Evolutionary conservation across 2,888 invertebrate genomes (phyloP).

Genomic region (Encarsia formosa): DNA sequence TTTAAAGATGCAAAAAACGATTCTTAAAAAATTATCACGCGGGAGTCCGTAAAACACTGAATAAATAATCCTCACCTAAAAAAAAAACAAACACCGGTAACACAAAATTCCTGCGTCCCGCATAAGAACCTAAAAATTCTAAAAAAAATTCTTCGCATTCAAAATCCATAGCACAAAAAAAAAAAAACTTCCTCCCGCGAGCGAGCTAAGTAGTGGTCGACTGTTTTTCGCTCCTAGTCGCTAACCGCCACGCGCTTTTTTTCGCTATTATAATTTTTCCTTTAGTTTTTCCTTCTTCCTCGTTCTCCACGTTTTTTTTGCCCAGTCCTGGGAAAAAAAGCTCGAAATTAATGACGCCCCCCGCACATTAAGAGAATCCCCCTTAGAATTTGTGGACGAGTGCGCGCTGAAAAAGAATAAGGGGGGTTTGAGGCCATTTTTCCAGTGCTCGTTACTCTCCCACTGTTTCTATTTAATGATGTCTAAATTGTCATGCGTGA

Average conservation of each 20-base stretch:
- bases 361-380: slow-evolving; percentile 30
- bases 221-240: slow-evolving; percentile 1
- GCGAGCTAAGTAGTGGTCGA: slow-evolving; percentile 8
- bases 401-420: neutral
- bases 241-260: slow-evolving; percentile 13
- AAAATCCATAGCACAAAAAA: too few species aligned
- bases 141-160: too few species aligned
- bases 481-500: slow-evolving; percentile 40
- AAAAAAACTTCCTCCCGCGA: neutral
- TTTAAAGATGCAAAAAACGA: too few species aligned
- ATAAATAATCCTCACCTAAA: too few species aligned
- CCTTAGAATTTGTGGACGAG: slow-evolving; percentile 32
- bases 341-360: slow-evolving; percentile 30
- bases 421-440: slow-evolving; percentile 28
- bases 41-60: too few species aligned
- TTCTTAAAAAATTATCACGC: too few species aligned
- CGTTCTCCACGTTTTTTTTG: neutral
- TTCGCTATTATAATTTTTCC: slow-evolving; percentile 18
- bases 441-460: slow-evolving; percentile 29
- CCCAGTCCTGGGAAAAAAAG: slow-evolving; percentile 15
- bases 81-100: too few species aligned
- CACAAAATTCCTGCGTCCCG: too few species aligned
- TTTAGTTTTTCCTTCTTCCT: neutral
- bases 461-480: slow-evolving; percentile 41
- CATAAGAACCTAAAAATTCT: too few species aligned